Evolutionary conservation across 1,140 invertebrate species (phyloP), one percentile per base, ranked within the genome.

Genomic region (Brachionus calyciflorus): DNA sequence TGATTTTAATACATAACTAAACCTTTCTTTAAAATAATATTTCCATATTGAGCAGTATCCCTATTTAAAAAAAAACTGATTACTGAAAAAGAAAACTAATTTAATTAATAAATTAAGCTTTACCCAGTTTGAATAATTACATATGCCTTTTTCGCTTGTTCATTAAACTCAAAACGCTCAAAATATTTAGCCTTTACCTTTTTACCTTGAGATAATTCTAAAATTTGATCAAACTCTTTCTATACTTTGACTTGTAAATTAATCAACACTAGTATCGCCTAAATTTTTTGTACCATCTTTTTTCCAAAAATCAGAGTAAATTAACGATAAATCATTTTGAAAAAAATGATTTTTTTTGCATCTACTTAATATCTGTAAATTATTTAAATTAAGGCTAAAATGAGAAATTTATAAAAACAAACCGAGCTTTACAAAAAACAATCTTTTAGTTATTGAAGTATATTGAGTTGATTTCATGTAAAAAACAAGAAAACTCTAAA

Each of bases 91-190:
- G 17, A 37, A 19, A 51, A 21, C 24, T 19, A 77, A 49, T 12
- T 19, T 6, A 53, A 44, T 76, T 40, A 10, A 37, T 9, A 41
- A 75, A 14, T 40, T 40, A 12, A 24, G 9, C 0, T 55, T 79
- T 79, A 85, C 84, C 84, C 83, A 51, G 84, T 85, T 49, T 84
- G 81, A 33, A 86, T 83, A 63, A 87, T 80, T 63, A 85, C 86
- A 81, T 81, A 87, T 14, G 85, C 82, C 78, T 80, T 83, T 78
- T 86, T 86, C 12, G 86, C 84, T 78, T 82, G 79, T 60, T 86
- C 85, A 79, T 87, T 87, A 79, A 87, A 87, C 17, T 82, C 81
- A 80, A 86, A 87, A 63, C 86, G 81, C 63, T 86, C 85, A 19
- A 85, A 78, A 41, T 79, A 79, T 63, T 83, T 80, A n/a, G 83